A percentile compares a stretch with the other conserved stretches of the same genome.
These are phyloP conservation scores for Anas platyrhynchos DNA, from an alignment of 2,113 vertebrate species.

Conservation along the genomic window DNA sequence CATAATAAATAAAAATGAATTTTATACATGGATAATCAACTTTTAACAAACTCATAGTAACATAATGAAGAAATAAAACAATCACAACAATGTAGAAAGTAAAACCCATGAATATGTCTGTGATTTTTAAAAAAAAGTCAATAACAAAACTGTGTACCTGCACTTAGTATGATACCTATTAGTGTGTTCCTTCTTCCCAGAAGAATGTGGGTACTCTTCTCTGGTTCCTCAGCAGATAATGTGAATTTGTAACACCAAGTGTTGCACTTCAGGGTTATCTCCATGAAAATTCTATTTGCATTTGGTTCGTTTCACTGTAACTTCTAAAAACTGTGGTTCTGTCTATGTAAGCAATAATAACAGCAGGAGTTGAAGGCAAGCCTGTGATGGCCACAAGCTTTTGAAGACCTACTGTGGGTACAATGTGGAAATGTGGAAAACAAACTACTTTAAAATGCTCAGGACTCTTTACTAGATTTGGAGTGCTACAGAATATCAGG, in stretches of 20 bases:
- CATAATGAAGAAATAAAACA: neutral
- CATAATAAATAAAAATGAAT: neutral
- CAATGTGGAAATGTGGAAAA: neutral
- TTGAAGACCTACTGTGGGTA: neutral
- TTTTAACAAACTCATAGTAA: neutral
- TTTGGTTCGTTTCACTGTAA: neutral
- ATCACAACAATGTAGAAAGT: neutral
- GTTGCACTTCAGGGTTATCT: neutral
- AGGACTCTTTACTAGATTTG: neutral
- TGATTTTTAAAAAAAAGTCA: neutral
- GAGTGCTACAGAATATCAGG: neutral
- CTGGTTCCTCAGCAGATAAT: accelerated
- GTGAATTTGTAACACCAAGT: neutral
- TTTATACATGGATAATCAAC: neutral
- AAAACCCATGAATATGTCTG: neutral
- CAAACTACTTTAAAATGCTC: neutral
- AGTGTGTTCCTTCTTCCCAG: neutral
- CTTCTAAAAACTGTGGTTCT: neutral
- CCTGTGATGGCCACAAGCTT: accelerated
- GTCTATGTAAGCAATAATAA: neutral
- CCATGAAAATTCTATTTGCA: neutral
- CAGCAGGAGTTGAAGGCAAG: neutral
- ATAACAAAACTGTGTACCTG: accelerated
- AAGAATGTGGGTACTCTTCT: neutral
- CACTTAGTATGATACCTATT: neutral